Percentiles rank a stretch among this genome's conserved stretches.
Evolutionary conservation across 1,140 invertebrate species (phyloP).

Genomic region (Pachyrhynchus sulphureomaculatus): DNA sequence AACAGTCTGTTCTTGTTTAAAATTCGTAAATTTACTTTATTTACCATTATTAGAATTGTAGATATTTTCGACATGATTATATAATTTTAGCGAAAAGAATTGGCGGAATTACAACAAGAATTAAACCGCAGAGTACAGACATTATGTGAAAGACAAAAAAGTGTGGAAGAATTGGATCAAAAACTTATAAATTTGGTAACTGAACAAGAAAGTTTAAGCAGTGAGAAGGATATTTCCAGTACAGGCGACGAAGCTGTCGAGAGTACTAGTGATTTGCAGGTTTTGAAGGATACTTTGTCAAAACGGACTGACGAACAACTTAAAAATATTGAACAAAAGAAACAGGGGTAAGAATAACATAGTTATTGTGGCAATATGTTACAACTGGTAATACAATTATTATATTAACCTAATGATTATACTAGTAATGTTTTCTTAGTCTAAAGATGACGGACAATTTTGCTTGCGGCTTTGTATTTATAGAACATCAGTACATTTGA

Average conservation of each 20-base stretch:
- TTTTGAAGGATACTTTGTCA: constrained; percentile 54
- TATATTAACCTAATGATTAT: too few species aligned
- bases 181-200: constrained; percentile 59
- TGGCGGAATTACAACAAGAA: constrained; percentile 65
- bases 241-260: constrained; percentile 24
- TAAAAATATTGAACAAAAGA: constrained; percentile 51
- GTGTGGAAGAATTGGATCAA: constrained; percentile 63
- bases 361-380: not conserved
- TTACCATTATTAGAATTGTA: too few species aligned
- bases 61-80: too few species aligned
- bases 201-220: constrained; percentile 49
- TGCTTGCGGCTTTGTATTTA: too few species aligned
- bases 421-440: too few species aligned
- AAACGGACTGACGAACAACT: constrained; percentile 56
- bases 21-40: too few species aligned
- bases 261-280: constrained; percentile 42
- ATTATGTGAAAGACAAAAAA: constrained; percentile 61
- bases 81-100: constrained; percentile 54
- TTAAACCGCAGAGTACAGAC: constrained; percentile 61
- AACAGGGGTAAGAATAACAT: constrained; percentile 49
- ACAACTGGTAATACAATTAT: too few species aligned
- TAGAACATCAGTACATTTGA: too few species aligned
- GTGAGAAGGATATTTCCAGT: constrained; percentile 22
- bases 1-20: too few species aligned
- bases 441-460: too few species aligned